Evolutionary conservation across 2,113 vertebrate genomes (phyloP).

Genomic region (Macrotis lagotis): DNA sequence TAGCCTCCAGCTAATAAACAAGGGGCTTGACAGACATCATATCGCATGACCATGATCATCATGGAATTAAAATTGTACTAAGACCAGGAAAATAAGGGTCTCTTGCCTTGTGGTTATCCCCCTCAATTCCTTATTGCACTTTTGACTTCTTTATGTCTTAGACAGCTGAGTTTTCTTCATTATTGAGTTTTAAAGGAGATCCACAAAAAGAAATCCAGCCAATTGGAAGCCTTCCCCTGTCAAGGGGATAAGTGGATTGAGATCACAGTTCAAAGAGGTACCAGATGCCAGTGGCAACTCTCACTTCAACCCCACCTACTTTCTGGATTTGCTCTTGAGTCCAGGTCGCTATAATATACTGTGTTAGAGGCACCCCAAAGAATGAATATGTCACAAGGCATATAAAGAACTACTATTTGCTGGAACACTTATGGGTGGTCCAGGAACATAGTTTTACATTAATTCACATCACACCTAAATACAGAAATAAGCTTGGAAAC

Average conservation of each 20-base stretch:
- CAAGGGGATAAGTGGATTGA: not conserved
- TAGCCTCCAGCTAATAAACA: not conserved
- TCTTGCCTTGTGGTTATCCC: not conserved
- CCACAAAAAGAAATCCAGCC: not conserved
- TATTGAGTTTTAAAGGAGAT: not conserved
- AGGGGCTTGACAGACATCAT: not conserved
- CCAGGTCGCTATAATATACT: slow-evolving; percentile 34
- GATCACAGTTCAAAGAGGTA: not conserved
- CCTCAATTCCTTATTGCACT: not conserved
- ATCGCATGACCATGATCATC: not conserved
- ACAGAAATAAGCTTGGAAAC: slow-evolving; percentile 50
- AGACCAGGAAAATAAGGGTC: not conserved
- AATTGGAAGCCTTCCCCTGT: not conserved
- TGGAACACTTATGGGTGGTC: slow-evolving; percentile 54
- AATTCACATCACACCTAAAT: slow-evolving; percentile 70
- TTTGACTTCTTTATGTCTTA: not conserved
- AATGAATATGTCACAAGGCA: slow-evolving; percentile 56
- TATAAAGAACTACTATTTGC: slow-evolving; percentile 53
- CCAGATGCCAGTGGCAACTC: slow-evolving; percentile 12
- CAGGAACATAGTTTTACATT: slow-evolving; percentile 66
- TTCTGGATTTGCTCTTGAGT: slow-evolving; percentile 65
- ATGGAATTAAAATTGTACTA: not conserved
- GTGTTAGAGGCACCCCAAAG: slow-evolving; percentile 52
- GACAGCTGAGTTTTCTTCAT: not conserved
- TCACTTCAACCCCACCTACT: slow-evolving; percentile 34